Base-by-base conservation (phyloP, 2,113 vertebrate species). In the Ciconia stormi region DNA sequence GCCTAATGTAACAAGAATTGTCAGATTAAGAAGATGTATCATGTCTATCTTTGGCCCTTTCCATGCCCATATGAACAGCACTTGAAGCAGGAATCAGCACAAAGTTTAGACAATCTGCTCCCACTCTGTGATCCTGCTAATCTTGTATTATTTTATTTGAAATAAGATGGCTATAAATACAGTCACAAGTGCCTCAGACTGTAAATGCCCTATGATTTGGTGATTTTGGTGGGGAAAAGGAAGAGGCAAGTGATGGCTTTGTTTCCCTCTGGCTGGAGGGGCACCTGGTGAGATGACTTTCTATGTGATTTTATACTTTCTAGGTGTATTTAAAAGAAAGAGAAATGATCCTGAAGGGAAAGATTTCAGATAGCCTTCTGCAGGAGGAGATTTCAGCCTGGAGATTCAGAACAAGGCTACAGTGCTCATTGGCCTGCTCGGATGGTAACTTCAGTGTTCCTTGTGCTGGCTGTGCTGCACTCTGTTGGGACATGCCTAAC, bases 341-440 rank as follows among this genome's bases (percentile, higher is more conserved):
- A 73, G 16, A 58, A 73, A 69, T 55, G 4, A 47, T 50, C 17
- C 32, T 59, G 15, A 19, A 26, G 70, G 11, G 14, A 71, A 82
- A 38, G 11, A 36, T 38, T 92, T 74, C 56, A 55, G 47, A 17
- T 9, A n/a, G 17, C 16, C 29, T 70, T 80, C 47, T 47, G 12
- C 15, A 38, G 71, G 32, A 42, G 4, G 8, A 13, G n/a, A 16
- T 36, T 62, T 81, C 65, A 79, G 15, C 7, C 26, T n/a, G 26
- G 25, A 73, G 26, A 22, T 17, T 53, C 21, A 44, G 73, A 62
- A 16, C 6, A 78, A 82, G 46, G 13, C 49, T 74, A 27, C 36
- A 21, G 23, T 38, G 20, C 16, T 34, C 0, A 0, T 12, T 77
- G 63, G 20, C 23, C 10, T 9, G 4, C 58, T 47, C 27, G 13